phyloP scores from a whole-genome alignment of 64 coral and sea anemone genomes.

The Montipora capricornis region DNA sequence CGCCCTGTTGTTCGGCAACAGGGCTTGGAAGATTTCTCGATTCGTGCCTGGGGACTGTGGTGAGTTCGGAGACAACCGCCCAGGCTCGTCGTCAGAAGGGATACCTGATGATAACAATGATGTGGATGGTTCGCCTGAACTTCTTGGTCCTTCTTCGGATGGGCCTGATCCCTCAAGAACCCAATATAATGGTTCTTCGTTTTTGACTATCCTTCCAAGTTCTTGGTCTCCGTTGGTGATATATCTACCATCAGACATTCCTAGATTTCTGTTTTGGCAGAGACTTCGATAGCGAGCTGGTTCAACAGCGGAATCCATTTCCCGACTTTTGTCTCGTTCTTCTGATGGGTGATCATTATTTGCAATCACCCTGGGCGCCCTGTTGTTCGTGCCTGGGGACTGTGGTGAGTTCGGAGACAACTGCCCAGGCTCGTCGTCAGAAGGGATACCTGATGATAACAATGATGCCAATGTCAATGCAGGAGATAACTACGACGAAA shows the following conservation, averaged over 20 bases:
- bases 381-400: neutral
- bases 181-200: neutral
- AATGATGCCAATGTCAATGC: neutral
- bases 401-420: neutral
- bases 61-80: too few species aligned
- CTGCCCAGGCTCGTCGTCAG: neutral
- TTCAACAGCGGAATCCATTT: neutral
- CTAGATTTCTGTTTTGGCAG: neutral
- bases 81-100: neutral
- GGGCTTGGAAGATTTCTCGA: conserved; percentile 28
- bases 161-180: neutral
- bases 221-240: neutral
- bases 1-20: neutral
- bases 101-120: neutral
- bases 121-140: neutral
- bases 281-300: neutral
- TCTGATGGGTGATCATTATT: neutral
- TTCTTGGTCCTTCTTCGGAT: neutral
- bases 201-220: neutral
- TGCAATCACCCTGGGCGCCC: neutral
- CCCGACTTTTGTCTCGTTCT: neutral
- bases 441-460: neutral
- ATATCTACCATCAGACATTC: too few species aligned
- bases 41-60: neutral
- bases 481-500: too few species aligned